Base-by-base conservation (phyloP, 2,113 vertebrate species). In the Percopsis transmontana region DNA sequence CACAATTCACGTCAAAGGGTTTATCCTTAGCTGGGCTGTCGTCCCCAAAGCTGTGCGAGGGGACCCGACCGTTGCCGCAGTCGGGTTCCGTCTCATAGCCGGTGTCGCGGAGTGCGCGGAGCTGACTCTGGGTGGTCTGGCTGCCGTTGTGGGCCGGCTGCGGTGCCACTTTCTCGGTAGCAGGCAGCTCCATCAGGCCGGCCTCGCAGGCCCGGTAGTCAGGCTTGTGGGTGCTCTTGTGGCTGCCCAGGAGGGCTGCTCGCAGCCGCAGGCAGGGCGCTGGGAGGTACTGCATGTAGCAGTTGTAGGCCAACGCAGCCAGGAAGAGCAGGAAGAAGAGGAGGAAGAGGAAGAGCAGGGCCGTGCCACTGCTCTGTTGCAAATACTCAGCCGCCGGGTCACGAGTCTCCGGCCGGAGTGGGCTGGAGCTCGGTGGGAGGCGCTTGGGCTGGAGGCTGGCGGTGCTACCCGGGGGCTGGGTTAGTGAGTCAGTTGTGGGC, bases 221-320 rank as follows among this genome's bases (percentile, higher is more conserved):
- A 0, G 91, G 86, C 76, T 94, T 90, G 13, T 51, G 21, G 0
- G 94, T 76, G 24, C 92, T 93, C 80, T 97, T 96, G 76, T 94
- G 91, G 1, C 91, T 91, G 0, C 96, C 93, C 39, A 97, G 70
- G 77, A 98, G 65, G 11, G 93, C 74, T 0, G 94, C 90, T 13
- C 96, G 94, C 33, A 96, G 82, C n/a, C 93, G 94, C 15, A 98
- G 87, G 87, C 97, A 98, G 7, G 93, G 94, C 0, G 89, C 90
- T 0, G 97, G 97, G 6, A 99, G 94, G 62, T 94, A 98, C 76
- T 94, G 96, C 91, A 95, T 96, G 89, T 98, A 97, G 78, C 97
- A 99, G 90, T 98, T 99, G 88, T 98, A 99, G 11, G 75, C 87
- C 8, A 97, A 27, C 1, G 95, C 92, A 7, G 90, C 87, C 72